Evolutionary conservation across 2,888 invertebrate species (phyloP), one percentile per base, ranked within the genome.

Genomic region (Cosmia trapezina): DNA sequence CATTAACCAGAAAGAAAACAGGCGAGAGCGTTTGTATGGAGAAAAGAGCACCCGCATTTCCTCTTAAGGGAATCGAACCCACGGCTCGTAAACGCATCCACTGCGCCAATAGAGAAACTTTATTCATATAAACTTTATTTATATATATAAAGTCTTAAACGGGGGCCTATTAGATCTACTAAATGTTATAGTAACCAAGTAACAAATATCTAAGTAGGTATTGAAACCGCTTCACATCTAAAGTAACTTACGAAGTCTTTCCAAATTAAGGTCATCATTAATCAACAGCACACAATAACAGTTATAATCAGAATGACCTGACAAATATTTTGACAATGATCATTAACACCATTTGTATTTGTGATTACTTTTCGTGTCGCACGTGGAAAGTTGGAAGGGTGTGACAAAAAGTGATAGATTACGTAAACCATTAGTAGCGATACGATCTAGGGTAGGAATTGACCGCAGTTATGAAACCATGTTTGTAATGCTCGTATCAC

Each of bases 351-450:
- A 76, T 80, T 75, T 86, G 67, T 63, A 73, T 77, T 65, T 77
- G 80, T 86, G 81, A 87, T 88, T 85, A 87, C 76, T 70, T 67
- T 80, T 61, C 80, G 63, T 76, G 78, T 69, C 69, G 70, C 76
- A 66, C 73, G 68, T 65, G 54, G 61, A 82, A 78, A 76, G 78
- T 76, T 81, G 68, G 84, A 81, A 85, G 87, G 89, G 92, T 90
- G 92, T 92, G 90, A 89, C 87, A 83, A 76, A 74, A 82, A 79
- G 84, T 94, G 94, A 95, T 92, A 85, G 89, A 93, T 91, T 92
- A 90, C 86, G 81, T 83, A 83, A 83, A 78, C 92, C 92, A 94
- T 94, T 93, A 94, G 86, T 61, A 73, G 49, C 81, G 93, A 94
- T 93, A 92, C 78, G 70, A 93, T 92, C 92, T 83, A 71, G 81